Percentiles rank a stretch among this genome's conserved stretches.
These are phyloP conservation scores for Matsumurasca onukii DNA, from an alignment of 1,140 invertebrate species.

Conservation along the genomic window DNA sequence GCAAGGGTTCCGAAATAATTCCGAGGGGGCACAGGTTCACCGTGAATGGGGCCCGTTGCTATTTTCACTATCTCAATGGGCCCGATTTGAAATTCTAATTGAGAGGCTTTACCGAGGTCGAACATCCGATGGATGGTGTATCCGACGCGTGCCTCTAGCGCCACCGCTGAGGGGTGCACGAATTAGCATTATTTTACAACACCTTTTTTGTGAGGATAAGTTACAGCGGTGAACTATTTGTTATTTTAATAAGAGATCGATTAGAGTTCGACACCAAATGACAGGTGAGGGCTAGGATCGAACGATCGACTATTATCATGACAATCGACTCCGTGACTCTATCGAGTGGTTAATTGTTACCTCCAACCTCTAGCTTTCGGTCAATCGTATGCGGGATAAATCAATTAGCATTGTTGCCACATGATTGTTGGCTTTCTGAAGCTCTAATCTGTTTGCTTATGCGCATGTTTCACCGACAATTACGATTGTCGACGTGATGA, in stretches of 20 bases:
- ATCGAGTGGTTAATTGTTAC: neutral
- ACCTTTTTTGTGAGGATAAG: conserved; percentile 23
- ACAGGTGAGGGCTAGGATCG: conserved; percentile 14
- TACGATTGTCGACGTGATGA: conserved; percentile 3
- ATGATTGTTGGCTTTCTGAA: conserved; percentile 18
- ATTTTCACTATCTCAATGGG: conserved; percentile 28
- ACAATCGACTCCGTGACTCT: too few species aligned
- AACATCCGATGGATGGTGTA: neutral
- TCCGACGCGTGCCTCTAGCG: conserved; percentile 1
- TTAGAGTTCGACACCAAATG: conserved; percentile 5
- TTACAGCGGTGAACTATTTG: conserved; percentile 3
- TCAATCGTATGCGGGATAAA: conserved; percentile 15
- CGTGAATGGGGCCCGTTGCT: conserved; percentile 18
- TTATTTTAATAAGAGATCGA: conserved; percentile 25
- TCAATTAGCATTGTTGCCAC: conserved; percentile 23
- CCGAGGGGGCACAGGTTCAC: conserved; percentile 22
- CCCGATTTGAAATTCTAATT: conserved; percentile 41
- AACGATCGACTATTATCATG: conserved; percentile 6
- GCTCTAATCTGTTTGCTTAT: conserved; percentile 24
- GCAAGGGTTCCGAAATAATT: conserved; percentile 20
- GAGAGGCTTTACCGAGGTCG: conserved; percentile 25
- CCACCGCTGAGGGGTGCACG: neutral
- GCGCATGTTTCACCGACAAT: conserved; percentile 17
- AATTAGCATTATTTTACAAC: conserved; percentile 30
- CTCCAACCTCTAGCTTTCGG: too few species aligned